Base-by-base conservation (phyloP, 2,797 vertebrate species). In the Tympanoctomys barrerae region DNA sequence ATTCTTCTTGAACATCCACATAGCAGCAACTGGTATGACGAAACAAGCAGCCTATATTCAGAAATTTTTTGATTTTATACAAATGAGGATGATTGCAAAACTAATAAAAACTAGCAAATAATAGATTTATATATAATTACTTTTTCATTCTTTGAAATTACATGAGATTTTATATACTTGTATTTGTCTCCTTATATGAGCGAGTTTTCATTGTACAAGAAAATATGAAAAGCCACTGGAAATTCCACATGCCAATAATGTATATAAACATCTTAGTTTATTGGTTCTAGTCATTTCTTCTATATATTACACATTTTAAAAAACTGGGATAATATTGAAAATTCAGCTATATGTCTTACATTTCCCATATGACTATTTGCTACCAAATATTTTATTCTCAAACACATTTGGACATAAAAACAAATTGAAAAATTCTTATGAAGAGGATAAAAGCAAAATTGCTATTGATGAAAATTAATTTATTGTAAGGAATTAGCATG, bases 31-130 rank as follows among this genome's bases (percentile, higher is more conserved):
- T n/a, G n/a, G n/a, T n/a, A n/a, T n/a, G n/a, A n/a, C n/a, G n/a
- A n/a, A n/a, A n/a, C n/a, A n/a, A n/a, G n/a, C n/a, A n/a, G n/a
- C n/a, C n/a, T n/a, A n/a, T n/a, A n/a, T n/a, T n/a, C n/a, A 42
- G 42, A 42, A 80, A 39, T 77, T 14, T 9, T 87, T 90, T 90
- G 4, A 81, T 83, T 92, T 83, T 78, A 75, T 77, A 88, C 68
- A 92, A 91, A 84, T 70, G 9, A n/a, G 6, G 14, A 84, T 92
- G 54, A 89, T 88, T 94, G 61, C 21, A 94, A 89, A 57, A 89
- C n/a, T 87, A 81, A 79, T 70, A 82, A 92, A 75, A 13, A 68
- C 31, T 94, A 92, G 42, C 78, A 52, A 11, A 13, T 96, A 33
- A 13, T 93, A 59, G 57, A 73, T 61, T 3, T 31, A 21, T 28